Conservation (phyloP, 2,797 vertebrate species). For the Ceyx erithaca region DNA sequence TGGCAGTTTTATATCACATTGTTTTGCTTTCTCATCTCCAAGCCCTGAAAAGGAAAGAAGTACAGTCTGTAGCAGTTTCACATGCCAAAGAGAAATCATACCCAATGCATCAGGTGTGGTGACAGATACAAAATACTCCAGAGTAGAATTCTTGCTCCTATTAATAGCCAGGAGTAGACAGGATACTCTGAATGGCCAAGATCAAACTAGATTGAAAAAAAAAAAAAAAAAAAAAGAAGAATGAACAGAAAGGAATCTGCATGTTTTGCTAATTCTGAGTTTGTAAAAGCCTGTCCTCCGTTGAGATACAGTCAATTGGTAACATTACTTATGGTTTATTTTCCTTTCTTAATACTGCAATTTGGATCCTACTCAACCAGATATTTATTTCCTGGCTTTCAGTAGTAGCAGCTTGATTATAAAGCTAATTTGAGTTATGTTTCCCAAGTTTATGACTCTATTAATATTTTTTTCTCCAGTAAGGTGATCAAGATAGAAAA, state of each 20-base stretch:
- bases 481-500: background rate
- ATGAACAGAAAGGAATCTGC: background rate
- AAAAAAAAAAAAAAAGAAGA: background rate
- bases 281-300: background rate
- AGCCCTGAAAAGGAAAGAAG: background rate
- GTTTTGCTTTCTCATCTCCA: background rate
- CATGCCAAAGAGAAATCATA: constrained; percentile 17
- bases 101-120: constrained; percentile 49
- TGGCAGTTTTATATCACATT: background rate
- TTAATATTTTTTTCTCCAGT: background rate
- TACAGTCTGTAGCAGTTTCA: constrained; percentile 16
- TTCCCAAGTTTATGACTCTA: background rate
- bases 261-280: background rate
- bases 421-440: background rate
- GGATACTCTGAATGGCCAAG: constrained; percentile 44
- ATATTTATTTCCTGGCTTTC: background rate
- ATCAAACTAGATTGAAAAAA: background rate
- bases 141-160: constrained; percentile 18
- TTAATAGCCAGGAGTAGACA: constrained; percentile 32
- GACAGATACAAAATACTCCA: constrained; percentile 51
- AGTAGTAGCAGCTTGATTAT: background rate
- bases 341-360: background rate
- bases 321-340: background rate
- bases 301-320: background rate
- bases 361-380: background rate